These are phyloP conservation scores for Rhinoderma darwinii DNA, from an alignment of 2,113 vertebrate genomes.

Conservation along the genomic window DNA sequence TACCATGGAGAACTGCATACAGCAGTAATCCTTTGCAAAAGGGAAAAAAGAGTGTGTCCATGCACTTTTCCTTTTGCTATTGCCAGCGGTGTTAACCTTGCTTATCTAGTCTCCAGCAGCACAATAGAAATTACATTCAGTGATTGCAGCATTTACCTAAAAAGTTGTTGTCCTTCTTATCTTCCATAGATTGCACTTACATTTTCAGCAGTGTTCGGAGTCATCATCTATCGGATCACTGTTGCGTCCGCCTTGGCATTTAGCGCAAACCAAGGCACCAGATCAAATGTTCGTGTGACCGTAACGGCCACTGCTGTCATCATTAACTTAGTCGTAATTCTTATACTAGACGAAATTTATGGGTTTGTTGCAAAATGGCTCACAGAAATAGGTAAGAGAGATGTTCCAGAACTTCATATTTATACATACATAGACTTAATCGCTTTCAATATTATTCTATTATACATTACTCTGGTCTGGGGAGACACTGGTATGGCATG, in stretches of 20 bases:
- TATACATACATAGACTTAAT: too few species aligned
- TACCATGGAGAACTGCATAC: too few species aligned
- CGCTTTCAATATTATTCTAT: too few species aligned
- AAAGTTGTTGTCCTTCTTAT: not conserved
- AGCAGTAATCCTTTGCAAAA: too few species aligned
- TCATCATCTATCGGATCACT: slow-evolving; percentile 91
- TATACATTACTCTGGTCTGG: too few species aligned
- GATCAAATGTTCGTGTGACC: slow-evolving; percentile 85
- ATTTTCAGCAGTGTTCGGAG: slow-evolving; percentile 90
- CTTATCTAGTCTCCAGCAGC: not conserved
- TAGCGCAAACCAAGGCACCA: slow-evolving; percentile 83
- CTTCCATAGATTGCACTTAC: slow-evolving; percentile 84
- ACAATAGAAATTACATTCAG: not conserved
- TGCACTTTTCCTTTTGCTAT: too few species aligned
- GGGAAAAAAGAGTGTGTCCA: too few species aligned
- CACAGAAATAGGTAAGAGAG: slow-evolving; percentile 89
- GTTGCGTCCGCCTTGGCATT: slow-evolving; percentile 89
- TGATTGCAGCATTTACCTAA: not conserved
- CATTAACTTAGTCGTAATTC: slow-evolving; percentile 94
- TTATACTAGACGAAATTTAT: slow-evolving; percentile 95
- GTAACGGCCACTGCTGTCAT: slow-evolving; percentile 94
- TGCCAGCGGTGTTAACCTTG: not conserved
- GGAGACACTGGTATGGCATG: too few species aligned
- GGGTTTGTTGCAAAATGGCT: slow-evolving; percentile 93
- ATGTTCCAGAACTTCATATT: not conserved